These are phyloP conservation scores for Hyperoplus lanceolatus DNA, from an alignment of 2,797 vertebrate species.

Conservation along the genomic window DNA sequence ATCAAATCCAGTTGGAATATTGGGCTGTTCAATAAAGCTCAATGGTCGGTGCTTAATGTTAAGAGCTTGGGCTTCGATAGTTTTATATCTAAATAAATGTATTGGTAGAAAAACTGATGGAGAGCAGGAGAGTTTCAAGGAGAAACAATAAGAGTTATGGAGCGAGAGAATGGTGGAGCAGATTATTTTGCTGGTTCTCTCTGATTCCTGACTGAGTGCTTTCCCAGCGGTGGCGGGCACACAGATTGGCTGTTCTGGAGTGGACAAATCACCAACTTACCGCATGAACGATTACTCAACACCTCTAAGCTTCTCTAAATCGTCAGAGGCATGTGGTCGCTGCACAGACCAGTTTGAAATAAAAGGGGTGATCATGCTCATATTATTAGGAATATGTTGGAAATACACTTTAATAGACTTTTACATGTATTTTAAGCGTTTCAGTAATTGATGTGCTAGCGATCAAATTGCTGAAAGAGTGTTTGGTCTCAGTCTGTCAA, in stretches of 20 bases:
- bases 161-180: slow-evolving; percentile 11
- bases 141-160: slow-evolving; percentile 19
- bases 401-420: background rate
- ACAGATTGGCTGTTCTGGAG: slow-evolving; percentile 24
- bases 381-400: background rate
- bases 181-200: slow-evolving; percentile 24
- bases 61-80: background rate
- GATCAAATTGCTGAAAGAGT: background rate
- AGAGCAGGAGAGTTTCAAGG: background rate
- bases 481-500: background rate
- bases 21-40: slow-evolving; percentile 13
- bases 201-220: slow-evolving; percentile 31
- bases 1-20: slow-evolving; percentile 36
- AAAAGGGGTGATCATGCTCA: background rate
- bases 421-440: too few species aligned
- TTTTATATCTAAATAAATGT: slow-evolving; percentile 16
- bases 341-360: slow-evolving; percentile 6
- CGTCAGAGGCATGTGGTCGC: slow-evolving; percentile 12
- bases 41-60: slow-evolving; percentile 21
- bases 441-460: background rate
- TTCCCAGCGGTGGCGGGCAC: slow-evolving; percentile 39
- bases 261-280: slow-evolving; percentile 34
- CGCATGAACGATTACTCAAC: slow-evolving; percentile 17
- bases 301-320: slow-evolving; percentile 14
- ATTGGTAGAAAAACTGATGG: background rate